Percentiles rank a stretch among this genome's conserved stretches.
Evolutionary conservation across 2,113 vertebrate genomes (phyloP).

Genomic region (Nesogale talazaci): DNA sequence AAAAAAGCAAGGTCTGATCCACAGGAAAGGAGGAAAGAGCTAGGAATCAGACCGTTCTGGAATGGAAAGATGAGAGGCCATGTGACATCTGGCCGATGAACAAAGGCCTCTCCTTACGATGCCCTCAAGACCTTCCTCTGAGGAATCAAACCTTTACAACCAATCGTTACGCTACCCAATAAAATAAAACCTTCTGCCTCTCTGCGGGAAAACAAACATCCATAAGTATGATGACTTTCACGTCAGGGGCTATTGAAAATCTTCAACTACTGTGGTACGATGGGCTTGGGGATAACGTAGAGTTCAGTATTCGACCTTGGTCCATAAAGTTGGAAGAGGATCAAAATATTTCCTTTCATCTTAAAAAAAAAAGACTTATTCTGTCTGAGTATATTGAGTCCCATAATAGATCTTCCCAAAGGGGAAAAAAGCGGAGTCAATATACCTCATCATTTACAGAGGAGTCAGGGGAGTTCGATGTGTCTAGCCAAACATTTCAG

Average conservation of each 20-base stretch:
- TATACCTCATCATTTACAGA: neutral
- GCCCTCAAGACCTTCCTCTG: neutral
- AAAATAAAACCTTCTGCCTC: neutral
- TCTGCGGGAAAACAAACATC: neutral
- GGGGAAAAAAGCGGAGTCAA: neutral
- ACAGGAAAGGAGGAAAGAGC: neutral
- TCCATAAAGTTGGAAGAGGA: constrained; percentile 39
- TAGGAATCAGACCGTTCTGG: neutral
- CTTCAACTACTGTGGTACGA: constrained; percentile 8
- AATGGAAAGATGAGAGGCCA: neutral
- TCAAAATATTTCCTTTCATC: constrained; percentile 57
- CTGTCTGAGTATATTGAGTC: neutral
- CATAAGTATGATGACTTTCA: neutral
- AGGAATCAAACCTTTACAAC: constrained; percentile 25
- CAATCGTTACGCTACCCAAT: neutral
- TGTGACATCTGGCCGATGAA: neutral
- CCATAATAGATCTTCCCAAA: neutral
- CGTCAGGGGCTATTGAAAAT: constrained; percentile 2
- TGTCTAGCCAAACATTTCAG: neutral
- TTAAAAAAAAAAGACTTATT: neutral
- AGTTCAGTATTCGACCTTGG: constrained; percentile 34
- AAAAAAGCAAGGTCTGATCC: neutral
- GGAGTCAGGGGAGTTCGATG: neutral
- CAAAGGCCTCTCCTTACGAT: neutral
- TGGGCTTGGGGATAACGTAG: neutral